phyloP scores from a whole-genome alignment of 2,888 invertebrate species.

The Pristionchus japonicus region DNA sequence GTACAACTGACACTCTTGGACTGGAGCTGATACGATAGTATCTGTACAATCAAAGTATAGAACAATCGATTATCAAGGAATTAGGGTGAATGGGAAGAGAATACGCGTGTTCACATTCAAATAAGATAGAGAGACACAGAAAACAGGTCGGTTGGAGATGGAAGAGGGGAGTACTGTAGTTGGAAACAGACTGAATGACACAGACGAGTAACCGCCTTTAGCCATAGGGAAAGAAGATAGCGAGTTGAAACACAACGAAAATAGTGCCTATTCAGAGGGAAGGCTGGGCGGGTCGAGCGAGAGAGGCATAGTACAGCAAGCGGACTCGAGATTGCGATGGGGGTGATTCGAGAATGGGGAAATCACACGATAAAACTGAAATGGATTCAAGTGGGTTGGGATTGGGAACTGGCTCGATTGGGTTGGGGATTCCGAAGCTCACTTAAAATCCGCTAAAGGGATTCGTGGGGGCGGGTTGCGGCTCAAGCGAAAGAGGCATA shows the following conservation, averaged over 20 bases:
- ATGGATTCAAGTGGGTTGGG: neutral
- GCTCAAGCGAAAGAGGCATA: too few relatives aligned
- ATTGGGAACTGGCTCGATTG: neutral
- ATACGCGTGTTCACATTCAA: slow-evolving; percentile 40
- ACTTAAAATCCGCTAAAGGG: slow-evolving; percentile 56
- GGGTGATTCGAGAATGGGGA: neutral
- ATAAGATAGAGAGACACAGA: slow-evolving; percentile 2
- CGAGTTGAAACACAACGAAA: neutral
- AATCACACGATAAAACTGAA: slow-evolving; percentile 16
- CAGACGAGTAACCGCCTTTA: slow-evolving; percentile 23
- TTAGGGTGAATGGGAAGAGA: neutral
- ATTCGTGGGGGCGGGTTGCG: slow-evolving; percentile 56
- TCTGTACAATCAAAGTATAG: slow-evolving; percentile 29
- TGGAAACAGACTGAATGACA: neutral
- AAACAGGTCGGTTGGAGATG: neutral
- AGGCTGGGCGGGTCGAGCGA: neutral
- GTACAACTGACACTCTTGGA: neutral
- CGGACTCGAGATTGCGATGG: slow-evolving; percentile 27
- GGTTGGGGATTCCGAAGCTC: neutral
- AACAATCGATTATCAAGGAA: slow-evolving; percentile 13
- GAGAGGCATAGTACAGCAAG: neutral
- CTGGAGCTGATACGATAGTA: neutral
- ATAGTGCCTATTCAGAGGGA: slow-evolving; percentile 16
- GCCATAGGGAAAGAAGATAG: neutral
- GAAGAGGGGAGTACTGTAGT: neutral